These are phyloP conservation scores for Drosophila tanythrix DNA, from an alignment of 2,888 invertebrate species.

Conservation along the genomic window DNA sequence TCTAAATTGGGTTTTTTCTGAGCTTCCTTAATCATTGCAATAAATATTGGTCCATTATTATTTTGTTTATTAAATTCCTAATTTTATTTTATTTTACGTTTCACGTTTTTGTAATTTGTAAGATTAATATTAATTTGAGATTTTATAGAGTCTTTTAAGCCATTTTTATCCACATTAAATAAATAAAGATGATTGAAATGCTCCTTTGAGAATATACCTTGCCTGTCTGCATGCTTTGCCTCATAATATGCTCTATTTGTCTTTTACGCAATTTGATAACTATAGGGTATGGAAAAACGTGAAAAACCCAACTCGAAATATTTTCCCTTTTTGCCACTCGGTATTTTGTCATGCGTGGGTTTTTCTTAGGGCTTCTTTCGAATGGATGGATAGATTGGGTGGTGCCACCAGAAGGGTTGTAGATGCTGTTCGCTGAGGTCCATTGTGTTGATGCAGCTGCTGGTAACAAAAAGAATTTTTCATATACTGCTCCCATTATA, in stretches of 20 bases:
- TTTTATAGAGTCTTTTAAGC: neutral
- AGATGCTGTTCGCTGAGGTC: slow-evolving; percentile 26
- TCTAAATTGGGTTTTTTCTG: neutral
- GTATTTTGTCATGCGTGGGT: slow-evolving; percentile 78
- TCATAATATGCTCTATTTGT: neutral
- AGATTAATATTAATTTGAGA: neutral
- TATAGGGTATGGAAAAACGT: slow-evolving; percentile 29
- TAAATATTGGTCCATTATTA: neutral
- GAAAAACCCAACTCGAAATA: slow-evolving; percentile 26
- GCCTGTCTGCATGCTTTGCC: neutral
- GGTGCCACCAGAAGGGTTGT: neutral
- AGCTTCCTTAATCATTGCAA: neutral
- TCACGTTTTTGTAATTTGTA: neutral
- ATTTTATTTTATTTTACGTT: neutral
- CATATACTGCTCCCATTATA: slow-evolving; percentile 32
- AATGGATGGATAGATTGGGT: slow-evolving; percentile 13
- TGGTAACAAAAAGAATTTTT: slow-evolving; percentile 65
- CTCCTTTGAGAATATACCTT: neutral
- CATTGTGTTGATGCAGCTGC: slow-evolving; percentile 72
- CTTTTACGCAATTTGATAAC: neutral
- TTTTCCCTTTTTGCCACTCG: slow-evolving; percentile 60
- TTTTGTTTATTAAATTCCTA: neutral
- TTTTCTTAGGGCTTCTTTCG: slow-evolving; percentile 47
- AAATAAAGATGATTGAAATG: neutral
- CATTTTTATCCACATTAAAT: neutral